Evolutionary conservation across 1,140 invertebrate species (phyloP).

Genomic region (Pseudomyrmex flavicornis): DNA sequence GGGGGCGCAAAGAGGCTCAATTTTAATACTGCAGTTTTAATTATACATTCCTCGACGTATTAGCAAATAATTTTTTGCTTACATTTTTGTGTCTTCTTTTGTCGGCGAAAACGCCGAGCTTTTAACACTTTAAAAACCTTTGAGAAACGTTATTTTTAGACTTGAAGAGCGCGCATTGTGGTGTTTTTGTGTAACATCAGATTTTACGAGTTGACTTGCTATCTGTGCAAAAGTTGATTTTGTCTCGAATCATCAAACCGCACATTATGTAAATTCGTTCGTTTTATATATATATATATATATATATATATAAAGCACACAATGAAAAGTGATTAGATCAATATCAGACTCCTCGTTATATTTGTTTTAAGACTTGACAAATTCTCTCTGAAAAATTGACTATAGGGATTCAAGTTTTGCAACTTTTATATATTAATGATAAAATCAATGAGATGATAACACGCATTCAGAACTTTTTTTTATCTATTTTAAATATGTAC

Average conservation of each 20-base stretch:
- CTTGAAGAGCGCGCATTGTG: no score
- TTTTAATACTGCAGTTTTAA: background rate
- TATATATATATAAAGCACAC: background rate
- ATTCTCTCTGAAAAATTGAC: background rate
- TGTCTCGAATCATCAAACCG: background rate
- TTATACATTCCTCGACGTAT: background rate
- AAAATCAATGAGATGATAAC: background rate
- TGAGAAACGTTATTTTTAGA: no score
- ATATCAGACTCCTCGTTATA: background rate
- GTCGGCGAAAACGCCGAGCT: no score
- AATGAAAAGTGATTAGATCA: constrained; percentile 2
- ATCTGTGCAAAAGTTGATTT: background rate
- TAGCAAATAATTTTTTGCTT: no score
- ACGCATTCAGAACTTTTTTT: no score
- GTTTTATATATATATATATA: background rate
- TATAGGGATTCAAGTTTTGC: background rate
- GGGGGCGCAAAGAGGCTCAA: background rate
- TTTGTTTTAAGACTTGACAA: background rate
- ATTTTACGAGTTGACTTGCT: background rate
- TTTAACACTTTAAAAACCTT: no score
- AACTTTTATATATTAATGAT: background rate
- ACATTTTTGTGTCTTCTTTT: no score
- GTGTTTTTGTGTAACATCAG: background rate
- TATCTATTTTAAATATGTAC: no score
- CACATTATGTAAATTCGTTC: background rate